Base-by-base conservation (phyloP, 2,797 vertebrate genomes). In the Odontamblyopus lacepedii region DNA sequence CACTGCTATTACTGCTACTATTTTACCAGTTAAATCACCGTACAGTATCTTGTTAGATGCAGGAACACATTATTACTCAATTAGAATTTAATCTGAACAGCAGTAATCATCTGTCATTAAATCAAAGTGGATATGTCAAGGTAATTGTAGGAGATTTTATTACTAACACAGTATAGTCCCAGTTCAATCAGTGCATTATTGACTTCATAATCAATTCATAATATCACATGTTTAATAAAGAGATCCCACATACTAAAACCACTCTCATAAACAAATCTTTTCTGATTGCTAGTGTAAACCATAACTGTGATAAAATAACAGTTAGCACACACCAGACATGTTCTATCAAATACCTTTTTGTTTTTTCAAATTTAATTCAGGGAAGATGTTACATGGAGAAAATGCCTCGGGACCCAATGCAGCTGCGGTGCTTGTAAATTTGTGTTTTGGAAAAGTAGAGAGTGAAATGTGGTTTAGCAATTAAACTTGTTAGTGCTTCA, bases 371-470 rank as follows among this genome's bases (percentile, higher is more conserved):
- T 82, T 85, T 70, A 69, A 64, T 77, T 75, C 74, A 67, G 64
- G 70, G 69, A 67, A 26, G 67, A 51, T 67, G 78, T 79, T 73
- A 84, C 71, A 50, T 61, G 60, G 72, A 62, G 70, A 76, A 75
- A 68, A 26, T 63, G 77, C 80, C 81, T 60, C 78, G 4, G 80
- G 87, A 83, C 73, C 74, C 61, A 56, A 79, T 67, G 63, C 69
- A 71, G 63, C 79, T 82, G 78, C 67, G 61, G 85, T 79, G 71
- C 56, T 71, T 75, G 26, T 67, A 71, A 88, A 89, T 68, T 71
- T 81, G 78, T 85, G 78, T 85, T 89, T 90, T 80, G 74, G 78
- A 84, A 87, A 88, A 83, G 81, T 80, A 78, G 69, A 75, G 75
- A 86, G 61, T 73, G 73, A 82, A 75, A 80, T 86, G 80, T 70